These are phyloP conservation scores for Liasis olivaceus DNA, from an alignment of 2,797 vertebrate species.

Conservation along the genomic window DNA sequence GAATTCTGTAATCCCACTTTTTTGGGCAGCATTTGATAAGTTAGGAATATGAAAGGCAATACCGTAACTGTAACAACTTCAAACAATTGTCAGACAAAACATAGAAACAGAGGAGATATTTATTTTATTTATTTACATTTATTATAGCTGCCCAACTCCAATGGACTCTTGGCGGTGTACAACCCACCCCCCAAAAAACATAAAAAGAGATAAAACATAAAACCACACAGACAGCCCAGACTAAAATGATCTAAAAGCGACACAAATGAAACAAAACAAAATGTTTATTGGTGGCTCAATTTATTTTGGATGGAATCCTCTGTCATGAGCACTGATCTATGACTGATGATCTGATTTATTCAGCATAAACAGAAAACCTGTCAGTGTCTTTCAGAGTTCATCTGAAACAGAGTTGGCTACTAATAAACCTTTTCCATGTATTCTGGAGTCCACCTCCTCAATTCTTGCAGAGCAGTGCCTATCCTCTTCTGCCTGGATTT, in stretches of 20 bases:
- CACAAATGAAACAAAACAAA: not conserved
- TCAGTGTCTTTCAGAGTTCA: not conserved
- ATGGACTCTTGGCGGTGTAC: not conserved
- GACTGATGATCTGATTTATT: not conserved
- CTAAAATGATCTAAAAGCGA: not conserved
- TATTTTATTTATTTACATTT: not conserved
- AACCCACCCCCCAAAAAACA: not conserved
- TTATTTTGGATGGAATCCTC: not conserved
- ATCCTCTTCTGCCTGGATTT: not conserved
- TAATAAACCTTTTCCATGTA: not conserved
- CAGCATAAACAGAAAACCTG: not conserved
- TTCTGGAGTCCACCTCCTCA: not conserved
- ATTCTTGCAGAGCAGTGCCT: not conserved
- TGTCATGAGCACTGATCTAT: not conserved
- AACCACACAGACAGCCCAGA: not conserved
- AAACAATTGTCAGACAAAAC: not conserved
- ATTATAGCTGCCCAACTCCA: not conserved
- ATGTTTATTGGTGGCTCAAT: not conserved
- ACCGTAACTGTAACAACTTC: not conserved
- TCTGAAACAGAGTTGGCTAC: not conserved
- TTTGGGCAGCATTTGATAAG: not conserved
- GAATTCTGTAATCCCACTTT: not conserved
- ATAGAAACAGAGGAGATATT: not conserved
- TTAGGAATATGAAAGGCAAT: not conserved
- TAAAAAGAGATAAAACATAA: not conserved